These are phyloP conservation scores for Crax fasciolata DNA, from an alignment of 2,797 vertebrate species.

Conservation along the genomic window DNA sequence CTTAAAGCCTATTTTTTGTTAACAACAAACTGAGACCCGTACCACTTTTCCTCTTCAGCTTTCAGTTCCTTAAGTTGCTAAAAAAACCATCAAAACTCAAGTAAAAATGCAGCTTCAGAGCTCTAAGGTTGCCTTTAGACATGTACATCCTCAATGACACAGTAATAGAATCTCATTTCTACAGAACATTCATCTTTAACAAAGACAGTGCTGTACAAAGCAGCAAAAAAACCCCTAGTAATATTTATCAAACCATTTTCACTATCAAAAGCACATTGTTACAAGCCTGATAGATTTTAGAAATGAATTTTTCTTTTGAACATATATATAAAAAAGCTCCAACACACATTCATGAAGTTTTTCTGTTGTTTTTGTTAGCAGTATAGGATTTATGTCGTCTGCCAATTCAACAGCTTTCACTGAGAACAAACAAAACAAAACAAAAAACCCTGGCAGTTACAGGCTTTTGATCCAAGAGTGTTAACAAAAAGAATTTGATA, in stretches of 20 bases:
- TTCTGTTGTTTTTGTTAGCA: conserved; percentile 63
- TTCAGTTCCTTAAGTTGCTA: conserved; percentile 36
- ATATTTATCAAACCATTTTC: conserved; percentile 83
- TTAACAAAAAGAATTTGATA: conserved; percentile 49
- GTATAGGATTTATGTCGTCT: conserved; percentile 43
- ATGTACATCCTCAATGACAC: conserved; percentile 42
- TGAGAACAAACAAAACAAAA: conserved; percentile 26
- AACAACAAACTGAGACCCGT: neutral
- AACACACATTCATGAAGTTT: conserved; percentile 33
- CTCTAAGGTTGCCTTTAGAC: conserved; percentile 22
- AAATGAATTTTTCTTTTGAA: conserved; percentile 78
- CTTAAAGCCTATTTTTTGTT: neutral
- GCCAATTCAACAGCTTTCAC: conserved; percentile 62
- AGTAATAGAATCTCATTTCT: conserved; percentile 68
- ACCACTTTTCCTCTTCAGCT: conserved; percentile 18
- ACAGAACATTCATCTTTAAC: conserved; percentile 67
- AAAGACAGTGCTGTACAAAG: conserved; percentile 59
- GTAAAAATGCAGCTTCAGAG: conserved; percentile 18
- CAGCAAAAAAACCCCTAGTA: conserved; percentile 67
- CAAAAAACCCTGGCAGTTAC: neutral
- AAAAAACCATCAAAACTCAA: neutral
- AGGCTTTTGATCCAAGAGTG: conserved; percentile 47
- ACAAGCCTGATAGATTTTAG: conserved; percentile 76
- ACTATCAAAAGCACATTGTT: conserved; percentile 79
- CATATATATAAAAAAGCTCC: conserved; percentile 69